phyloP scores from a whole-genome alignment of 2,888 invertebrate genomes.

The Chironomus riparius region DNA sequence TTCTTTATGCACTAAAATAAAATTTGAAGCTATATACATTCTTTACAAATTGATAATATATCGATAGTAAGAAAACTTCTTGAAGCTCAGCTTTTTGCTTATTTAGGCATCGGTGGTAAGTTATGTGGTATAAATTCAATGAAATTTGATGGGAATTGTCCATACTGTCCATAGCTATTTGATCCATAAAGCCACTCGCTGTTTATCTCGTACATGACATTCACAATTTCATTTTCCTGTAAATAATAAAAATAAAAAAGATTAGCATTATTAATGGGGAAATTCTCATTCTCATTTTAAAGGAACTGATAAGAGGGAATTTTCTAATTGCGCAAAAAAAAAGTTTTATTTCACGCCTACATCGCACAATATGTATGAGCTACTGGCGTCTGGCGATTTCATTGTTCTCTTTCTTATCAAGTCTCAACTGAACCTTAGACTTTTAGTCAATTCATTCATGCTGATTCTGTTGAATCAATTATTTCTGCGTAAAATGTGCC shows the following conservation, averaged over 20 bases:
- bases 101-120: constrained; percentile 38
- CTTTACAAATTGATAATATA: not conserved
- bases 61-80: not conserved
- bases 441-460: constrained; percentile 2
- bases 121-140: constrained; percentile 51
- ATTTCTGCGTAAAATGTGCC: not conserved
- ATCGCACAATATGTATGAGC: not conserved
- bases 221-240: constrained; percentile 54
- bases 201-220: constrained; percentile 57
- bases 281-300: not conserved
- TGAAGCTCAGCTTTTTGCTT: constrained; percentile 8
- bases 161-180: constrained; percentile 50
- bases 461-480: not conserved
- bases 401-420: not conserved
- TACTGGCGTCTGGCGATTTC: not conserved
- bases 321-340: not conserved
- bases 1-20: not conserved
- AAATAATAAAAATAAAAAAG: constrained; percentile 30
- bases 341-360: not conserved
- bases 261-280: not conserved
- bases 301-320: not conserved
- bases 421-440: not conserved
- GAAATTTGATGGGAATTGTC: constrained; percentile 73
- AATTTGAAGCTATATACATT: not conserved
- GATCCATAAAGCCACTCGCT: constrained; percentile 73